phyloP scores from a whole-genome alignment of 64 coral and sea anemone species.

The Pocillopora damicornis region DNA sequence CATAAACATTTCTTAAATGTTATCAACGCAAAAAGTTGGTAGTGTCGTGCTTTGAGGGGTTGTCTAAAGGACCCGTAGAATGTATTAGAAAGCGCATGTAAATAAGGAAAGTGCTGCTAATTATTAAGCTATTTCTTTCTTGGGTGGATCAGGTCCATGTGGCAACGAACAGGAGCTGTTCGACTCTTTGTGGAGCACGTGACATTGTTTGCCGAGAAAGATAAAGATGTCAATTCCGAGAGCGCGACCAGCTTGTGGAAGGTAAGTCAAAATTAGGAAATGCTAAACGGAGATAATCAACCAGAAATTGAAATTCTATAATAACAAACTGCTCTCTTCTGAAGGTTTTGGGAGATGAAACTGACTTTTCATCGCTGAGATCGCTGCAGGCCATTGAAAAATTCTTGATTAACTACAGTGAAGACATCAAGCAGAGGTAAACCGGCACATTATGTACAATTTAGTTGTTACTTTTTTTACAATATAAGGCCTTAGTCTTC shows the following conservation, averaged over 20 bases:
- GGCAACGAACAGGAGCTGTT: constrained; percentile 33
- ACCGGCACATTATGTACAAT: not conserved
- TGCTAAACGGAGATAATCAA: too few species aligned
- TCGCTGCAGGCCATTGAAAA: constrained; percentile 28
- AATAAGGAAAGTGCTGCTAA: not conserved
- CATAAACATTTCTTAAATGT: too few species aligned
- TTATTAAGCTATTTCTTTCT: not conserved
- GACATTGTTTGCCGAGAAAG: not conserved
- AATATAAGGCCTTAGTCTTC: too few species aligned
- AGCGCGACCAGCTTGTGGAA: constrained; percentile 12
- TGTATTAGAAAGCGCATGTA: too few species aligned
- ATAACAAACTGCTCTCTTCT: too few species aligned
- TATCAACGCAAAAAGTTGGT: too few species aligned
- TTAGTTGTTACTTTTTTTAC: not conserved
- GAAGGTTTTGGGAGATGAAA: constrained; percentile 37
- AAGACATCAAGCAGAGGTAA: constrained; percentile 28
- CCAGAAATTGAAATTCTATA: too few species aligned
- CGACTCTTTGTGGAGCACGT: constrained; percentile 34
- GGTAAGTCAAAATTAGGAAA: not conserved
- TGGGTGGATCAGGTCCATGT: constrained; percentile 10
- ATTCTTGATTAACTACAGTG: constrained; percentile 32
- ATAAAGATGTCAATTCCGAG: not conserved
- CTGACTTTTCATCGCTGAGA: constrained; percentile 16
- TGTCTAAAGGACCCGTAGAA: too few species aligned
- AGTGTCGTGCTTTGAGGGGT: too few species aligned